Base-by-base conservation (phyloP, 2,888 invertebrate species). In the Hirtodrosophila confusa region DNA sequence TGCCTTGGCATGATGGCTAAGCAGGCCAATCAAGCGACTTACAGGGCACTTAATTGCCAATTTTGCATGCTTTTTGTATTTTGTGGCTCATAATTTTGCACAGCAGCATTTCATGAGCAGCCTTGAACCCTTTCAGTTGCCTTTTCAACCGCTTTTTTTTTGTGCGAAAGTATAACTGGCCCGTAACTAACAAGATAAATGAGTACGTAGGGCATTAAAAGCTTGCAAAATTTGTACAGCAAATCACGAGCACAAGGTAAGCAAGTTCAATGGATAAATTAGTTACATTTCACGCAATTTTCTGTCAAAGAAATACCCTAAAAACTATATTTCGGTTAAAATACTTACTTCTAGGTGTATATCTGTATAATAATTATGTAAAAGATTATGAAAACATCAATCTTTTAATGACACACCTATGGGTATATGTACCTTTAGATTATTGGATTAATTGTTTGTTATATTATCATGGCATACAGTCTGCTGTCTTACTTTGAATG, bases 41-140 rank as follows among this genome's bases (percentile, higher is more conserved):
- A 37, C 40, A 27, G 43, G 6, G 40, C 55, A 58, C 60, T 66
- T 75, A 76, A 79, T 56, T 37, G 43, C 23, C 48, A 61, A 37
- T 48, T 55, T 37, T 47, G 54, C 63, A 56, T 48, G 74, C 54
- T 69, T 49, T 57, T 63, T 24, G 37, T 12, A 44, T 45, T 60
- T 39, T 44, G 24, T 23, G 8, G 63, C 62, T 62, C 17, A 41
- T 17, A 23, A 56, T 73, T 61, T 58, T 40, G 36, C 58, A 67
- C 56, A 44, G 49, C 27, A 27, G 27, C 4, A 47, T 50, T 40
- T 51, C 24, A 45, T 39, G 10, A 58, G 41, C 50, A 63, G 67
- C 79, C 79, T 80, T 79, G 82, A 74, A 64, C 74, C 63, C 80
- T 60, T 67, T 80, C 45, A 47, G 49, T 51, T 55, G 17, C 2